A percentile compares a stretch with the other conserved stretches of the same genome.
Evolutionary conservation across 2,888 invertebrate species (phyloP).

Genomic region (Clitarchus hookeri): DNA sequence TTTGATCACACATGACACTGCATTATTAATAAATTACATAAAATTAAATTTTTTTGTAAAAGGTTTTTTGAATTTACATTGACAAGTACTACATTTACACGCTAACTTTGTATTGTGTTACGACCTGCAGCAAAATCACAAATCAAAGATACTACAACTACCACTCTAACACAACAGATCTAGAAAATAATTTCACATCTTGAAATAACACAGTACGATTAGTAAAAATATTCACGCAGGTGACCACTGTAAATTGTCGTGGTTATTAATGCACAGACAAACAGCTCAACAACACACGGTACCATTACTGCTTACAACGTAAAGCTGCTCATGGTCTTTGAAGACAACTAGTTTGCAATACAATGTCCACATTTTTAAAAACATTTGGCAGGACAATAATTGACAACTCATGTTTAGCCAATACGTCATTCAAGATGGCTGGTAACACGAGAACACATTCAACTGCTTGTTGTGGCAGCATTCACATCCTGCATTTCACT

Average conservation of each 20-base stretch:
- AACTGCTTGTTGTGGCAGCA: not conserved
- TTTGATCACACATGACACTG: not conserved
- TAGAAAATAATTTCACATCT: not conserved
- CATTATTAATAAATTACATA: not conserved
- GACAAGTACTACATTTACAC: not conserved
- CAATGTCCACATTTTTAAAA: not conserved
- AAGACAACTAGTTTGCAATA: not conserved
- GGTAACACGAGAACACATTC: not conserved
- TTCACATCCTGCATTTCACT: constrained; percentile 14
- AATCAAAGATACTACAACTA: not conserved
- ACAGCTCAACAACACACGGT: not conserved
- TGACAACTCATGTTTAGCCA: not conserved
- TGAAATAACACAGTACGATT: not conserved
- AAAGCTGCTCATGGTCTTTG: not conserved
- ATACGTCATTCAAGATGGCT: not conserved
- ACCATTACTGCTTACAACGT: not conserved
- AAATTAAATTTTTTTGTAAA: not conserved
- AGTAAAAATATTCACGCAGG: not conserved
- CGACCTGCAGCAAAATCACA: not conserved
- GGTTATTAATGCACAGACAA: not conserved
- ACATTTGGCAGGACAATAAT: not conserved
- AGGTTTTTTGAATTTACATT: not conserved
- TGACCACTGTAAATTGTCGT: not conserved
- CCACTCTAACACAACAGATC: not conserved
- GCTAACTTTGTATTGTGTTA: not conserved